phyloP scores from a whole-genome alignment of 1,140 invertebrate species.

The Rhysida immarginata region DNA sequence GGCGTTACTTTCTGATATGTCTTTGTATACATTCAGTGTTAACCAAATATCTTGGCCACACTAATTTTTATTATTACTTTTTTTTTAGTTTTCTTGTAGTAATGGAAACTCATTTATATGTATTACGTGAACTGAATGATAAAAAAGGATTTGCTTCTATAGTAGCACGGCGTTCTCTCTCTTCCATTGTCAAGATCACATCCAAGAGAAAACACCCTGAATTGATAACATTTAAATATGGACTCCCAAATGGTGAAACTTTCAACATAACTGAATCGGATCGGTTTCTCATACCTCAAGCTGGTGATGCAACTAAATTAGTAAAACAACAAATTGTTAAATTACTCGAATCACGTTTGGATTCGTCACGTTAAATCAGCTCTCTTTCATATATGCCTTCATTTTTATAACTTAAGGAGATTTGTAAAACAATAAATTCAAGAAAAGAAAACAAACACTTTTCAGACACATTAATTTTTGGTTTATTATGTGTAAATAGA shows the following conservation, averaged over 20 bases:
- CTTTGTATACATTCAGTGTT: too few species aligned
- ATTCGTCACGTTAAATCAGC: too few species aligned
- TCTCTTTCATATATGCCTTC: too few species aligned
- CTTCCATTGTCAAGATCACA: constrained; percentile 87
- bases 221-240: constrained; percentile 90
- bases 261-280: constrained; percentile 70
- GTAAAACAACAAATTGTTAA: constrained; percentile 48
- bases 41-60: too few species aligned
- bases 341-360: background rate
- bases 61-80: background rate
- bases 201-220: constrained; percentile 85
- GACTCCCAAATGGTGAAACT: constrained; percentile 53
- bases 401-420: too few species aligned
- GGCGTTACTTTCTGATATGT: too few species aligned
- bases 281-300: constrained; percentile 76
- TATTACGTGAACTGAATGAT: constrained; percentile 62
- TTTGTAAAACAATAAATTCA: too few species aligned
- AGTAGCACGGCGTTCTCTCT: constrained; percentile 64
- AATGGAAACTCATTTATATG: constrained; percentile 72
- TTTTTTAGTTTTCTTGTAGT: constrained; percentile 57
- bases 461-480: too few species aligned
- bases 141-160: constrained; percentile 62
- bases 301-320: constrained; percentile 71
- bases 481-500: too few species aligned
- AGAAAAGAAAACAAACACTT: too few species aligned